These are phyloP conservation scores for Microctonus brassicae DNA, from an alignment of 2,888 invertebrate genomes.

Conservation along the genomic window DNA sequence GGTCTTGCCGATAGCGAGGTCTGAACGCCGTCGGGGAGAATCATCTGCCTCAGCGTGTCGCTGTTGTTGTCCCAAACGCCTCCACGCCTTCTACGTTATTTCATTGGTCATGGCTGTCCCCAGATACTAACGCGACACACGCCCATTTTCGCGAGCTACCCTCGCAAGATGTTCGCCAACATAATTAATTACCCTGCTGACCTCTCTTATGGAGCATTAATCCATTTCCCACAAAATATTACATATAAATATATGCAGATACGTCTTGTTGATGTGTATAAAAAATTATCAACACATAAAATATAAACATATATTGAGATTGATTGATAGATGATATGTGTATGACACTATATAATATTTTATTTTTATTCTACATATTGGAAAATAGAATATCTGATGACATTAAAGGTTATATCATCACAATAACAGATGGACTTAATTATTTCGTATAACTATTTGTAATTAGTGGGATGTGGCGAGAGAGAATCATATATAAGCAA, in stretches of 20 bases:
- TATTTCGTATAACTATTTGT: no score
- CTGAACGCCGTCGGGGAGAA: constrained; percentile 41
- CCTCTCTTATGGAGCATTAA: background rate
- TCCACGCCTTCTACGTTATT: constrained; percentile 48
- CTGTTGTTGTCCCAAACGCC: constrained; percentile 28
- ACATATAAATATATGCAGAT: no score
- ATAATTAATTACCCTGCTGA: constrained; percentile 17
- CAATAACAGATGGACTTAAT: no score
- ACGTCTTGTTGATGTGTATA: background rate
- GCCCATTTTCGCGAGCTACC: constrained; percentile 44
- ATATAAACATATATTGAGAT: background rate
- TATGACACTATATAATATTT: no score
- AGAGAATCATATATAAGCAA: no score
- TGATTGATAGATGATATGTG: background rate
- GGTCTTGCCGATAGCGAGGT: constrained; percentile 45
- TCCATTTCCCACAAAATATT: background rate
- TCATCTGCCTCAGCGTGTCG: constrained; percentile 29
- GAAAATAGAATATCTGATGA: no score
- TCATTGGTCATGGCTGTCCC: constrained; percentile 47
- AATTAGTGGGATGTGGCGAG: no score
- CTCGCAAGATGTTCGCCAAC: constrained; percentile 5
- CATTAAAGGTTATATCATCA: no score
- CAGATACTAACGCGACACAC: constrained; percentile 45
- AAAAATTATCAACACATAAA: background rate
- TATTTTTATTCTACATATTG: no score